phyloP scores from a whole-genome alignment of 2,888 invertebrate genomes.

The Cantharis nigra region DNA sequence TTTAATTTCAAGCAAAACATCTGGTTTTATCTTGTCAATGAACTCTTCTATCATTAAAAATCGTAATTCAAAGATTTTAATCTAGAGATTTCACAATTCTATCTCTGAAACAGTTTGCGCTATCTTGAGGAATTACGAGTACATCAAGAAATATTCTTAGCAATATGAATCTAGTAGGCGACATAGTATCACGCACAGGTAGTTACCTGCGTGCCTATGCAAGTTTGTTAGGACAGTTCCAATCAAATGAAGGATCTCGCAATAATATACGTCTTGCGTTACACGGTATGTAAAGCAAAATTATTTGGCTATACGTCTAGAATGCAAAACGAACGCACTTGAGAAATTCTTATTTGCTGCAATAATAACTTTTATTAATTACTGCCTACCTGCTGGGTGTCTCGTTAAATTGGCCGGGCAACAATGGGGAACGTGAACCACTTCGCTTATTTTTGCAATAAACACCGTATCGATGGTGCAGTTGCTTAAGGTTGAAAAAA shows the following conservation, averaged over 20 bases:
- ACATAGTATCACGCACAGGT: conserved; percentile 49
- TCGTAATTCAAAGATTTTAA: conserved; percentile 44
- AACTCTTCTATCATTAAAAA: conserved; percentile 24
- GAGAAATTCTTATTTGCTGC: conserved; percentile 11
- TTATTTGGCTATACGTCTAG: conserved; percentile 39
- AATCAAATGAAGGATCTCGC: conserved; percentile 47
- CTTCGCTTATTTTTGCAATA: background rate
- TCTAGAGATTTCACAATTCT: conserved; percentile 42
- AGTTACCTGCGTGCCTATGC: conserved; percentile 50
- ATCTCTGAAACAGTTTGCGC: conserved; percentile 39
- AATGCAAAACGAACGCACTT: conserved; percentile 34
- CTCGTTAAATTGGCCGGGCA: background rate
- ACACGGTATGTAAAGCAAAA: conserved; percentile 34
- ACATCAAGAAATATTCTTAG: conserved; percentile 39
- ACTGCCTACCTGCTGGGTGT: background rate
- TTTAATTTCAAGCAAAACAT: conserved; percentile 17
- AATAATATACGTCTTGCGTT: conserved; percentile 41
- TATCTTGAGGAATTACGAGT: conserved; percentile 38
- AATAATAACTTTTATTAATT: conserved; percentile 14
- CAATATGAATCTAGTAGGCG: conserved; percentile 45
- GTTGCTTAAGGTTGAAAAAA: background rate
- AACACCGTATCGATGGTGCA: background rate
- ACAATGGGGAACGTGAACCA: background rate
- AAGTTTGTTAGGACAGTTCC: conserved; percentile 47
- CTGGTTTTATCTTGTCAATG: conserved; percentile 16